These are phyloP conservation scores for Numenius phaeopus DNA, from an alignment of 2,797 vertebrate genomes.

Conservation along the genomic window DNA sequence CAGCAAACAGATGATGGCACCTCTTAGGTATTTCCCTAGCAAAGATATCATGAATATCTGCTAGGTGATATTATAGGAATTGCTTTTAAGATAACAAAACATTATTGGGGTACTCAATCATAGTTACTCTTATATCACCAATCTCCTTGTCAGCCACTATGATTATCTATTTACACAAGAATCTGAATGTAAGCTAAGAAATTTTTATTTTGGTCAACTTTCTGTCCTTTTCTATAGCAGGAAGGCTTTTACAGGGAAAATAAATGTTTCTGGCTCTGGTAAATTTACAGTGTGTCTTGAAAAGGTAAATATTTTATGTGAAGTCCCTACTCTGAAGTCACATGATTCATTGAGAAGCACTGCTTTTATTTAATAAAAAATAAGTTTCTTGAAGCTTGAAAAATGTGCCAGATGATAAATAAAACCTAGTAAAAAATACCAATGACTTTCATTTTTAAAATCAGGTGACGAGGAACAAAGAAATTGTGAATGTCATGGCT, in stretches of 20 bases:
- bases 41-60: neutral
- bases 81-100: neutral
- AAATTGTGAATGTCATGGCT: neutral
- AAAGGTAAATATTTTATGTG: neutral
- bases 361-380: slow-evolving; percentile 25
- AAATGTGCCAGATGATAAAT: neutral
- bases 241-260: neutral
- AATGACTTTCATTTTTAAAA: neutral
- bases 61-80: neutral
- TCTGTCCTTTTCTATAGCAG: neutral
- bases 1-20: neutral
- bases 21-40: neutral
- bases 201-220: neutral
- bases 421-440: neutral
- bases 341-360: neutral
- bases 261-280: neutral
- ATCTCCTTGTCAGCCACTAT: neutral
- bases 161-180: neutral
- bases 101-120: neutral
- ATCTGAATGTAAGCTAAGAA: neutral
- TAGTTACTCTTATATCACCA: neutral
- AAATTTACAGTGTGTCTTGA: neutral
- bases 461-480: neutral
- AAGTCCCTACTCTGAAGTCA: neutral
- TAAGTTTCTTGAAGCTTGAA: neutral